A percentile compares a stretch with the other conserved stretches of the same genome.
These are phyloP conservation scores for Colistium nudipinnis DNA, from an alignment of 2,113 vertebrate genomes.

Conservation along the genomic window DNA sequence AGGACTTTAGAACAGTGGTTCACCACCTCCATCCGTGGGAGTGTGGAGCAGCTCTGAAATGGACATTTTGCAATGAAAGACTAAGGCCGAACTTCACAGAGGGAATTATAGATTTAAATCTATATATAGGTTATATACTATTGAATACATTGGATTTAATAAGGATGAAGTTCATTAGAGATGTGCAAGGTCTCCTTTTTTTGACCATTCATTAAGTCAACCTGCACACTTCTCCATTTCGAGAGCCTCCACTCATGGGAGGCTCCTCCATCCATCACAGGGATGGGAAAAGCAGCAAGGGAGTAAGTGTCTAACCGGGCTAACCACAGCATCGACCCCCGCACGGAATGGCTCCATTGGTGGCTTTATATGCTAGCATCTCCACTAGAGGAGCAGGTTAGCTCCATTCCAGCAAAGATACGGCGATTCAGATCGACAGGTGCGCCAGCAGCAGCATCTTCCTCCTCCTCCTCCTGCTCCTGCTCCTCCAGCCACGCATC, in stretches of 20 bases:
- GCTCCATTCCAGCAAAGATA: constrained; percentile 59
- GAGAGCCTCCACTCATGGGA: constrained; percentile 45
- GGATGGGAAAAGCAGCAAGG: constrained; percentile 33
- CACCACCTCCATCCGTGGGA: too few species aligned
- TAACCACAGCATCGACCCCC: constrained; percentile 5
- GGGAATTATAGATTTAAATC: neutral
- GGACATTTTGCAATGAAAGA: neutral
- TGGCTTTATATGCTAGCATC: constrained; percentile 27
- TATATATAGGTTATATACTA: too few species aligned
- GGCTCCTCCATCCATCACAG: constrained; percentile 56
- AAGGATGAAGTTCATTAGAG: too few species aligned
- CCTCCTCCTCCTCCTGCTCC: constrained; percentile 24
- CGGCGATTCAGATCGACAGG: constrained; percentile 61
- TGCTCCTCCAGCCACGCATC: neutral
- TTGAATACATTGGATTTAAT: too few species aligned
- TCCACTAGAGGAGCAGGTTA: constrained; percentile 28
- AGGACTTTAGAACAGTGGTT: too few species aligned
- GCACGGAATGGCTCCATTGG: neutral
- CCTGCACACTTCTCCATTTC: constrained; percentile 27
- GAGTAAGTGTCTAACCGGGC: neutral
- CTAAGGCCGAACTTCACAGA: neutral
- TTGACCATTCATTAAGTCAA: neutral
- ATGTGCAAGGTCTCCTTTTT: neutral
- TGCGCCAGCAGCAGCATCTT: constrained; percentile 58
- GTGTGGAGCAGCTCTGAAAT: too few species aligned